A percentile compares a stretch with the other conserved stretches of the same genome.
phyloP scores from a whole-genome alignment of 2,888 invertebrate species.

The Drosophila limbata region DNA sequence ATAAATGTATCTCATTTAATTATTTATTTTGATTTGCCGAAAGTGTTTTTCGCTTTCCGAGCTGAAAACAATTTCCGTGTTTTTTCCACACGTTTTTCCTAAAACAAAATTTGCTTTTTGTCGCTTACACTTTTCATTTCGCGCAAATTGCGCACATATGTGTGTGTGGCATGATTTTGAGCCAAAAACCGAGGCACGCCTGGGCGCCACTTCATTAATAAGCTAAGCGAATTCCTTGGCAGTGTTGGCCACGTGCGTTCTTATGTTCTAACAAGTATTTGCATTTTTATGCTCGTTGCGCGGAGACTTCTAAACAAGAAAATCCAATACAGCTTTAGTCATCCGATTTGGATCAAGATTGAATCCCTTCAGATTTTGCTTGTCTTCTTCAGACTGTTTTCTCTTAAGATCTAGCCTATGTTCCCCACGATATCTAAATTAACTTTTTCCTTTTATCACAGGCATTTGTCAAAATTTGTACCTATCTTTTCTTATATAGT shows the following conservation, averaged over 20 bases:
- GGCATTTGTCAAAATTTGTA: constrained; percentile 14
- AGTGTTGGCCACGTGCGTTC: constrained; percentile 35
- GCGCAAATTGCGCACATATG: constrained; percentile 34
- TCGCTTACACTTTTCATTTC: constrained; percentile 33
- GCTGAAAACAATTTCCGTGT: constrained; percentile 20
- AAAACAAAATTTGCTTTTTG: constrained; percentile 13
- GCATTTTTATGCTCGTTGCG: neutral
- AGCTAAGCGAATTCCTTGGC: constrained; percentile 7
- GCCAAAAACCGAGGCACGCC: neutral
- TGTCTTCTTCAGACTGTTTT: no score
- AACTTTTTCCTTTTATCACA: constrained; percentile 3
- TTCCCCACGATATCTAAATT: neutral
- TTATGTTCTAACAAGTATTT: constrained; percentile 46
- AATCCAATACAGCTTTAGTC: no score
- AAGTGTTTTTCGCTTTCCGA: constrained; percentile 10
- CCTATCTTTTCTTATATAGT: constrained; percentile 22
- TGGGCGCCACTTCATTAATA: constrained; percentile 51
- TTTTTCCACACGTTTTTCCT: constrained; percentile 4
- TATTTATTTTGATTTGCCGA: constrained; percentile 62
- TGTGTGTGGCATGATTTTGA: constrained; percentile 49
- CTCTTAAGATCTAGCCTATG: neutral
- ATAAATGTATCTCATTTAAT: constrained; percentile 45
- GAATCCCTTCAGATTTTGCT: no score
- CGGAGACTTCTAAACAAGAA: no score
- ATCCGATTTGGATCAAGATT: no score